These are phyloP conservation scores for Dromococcyx pavoninus DNA, from an alignment of 2,797 vertebrate species.

Conservation along the genomic window DNA sequence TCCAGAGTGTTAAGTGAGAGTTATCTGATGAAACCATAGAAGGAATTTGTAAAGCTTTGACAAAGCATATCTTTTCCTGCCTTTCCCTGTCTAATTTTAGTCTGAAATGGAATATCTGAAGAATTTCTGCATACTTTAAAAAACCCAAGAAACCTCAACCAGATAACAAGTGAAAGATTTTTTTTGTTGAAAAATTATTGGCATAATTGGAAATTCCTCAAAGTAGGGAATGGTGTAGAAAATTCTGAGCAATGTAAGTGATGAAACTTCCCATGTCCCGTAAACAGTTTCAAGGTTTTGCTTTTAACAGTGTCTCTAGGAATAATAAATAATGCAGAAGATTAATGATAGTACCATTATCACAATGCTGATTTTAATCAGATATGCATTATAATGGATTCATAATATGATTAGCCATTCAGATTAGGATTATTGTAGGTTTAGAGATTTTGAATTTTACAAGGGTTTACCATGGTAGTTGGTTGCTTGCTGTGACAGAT, in stretches of 20 bases:
- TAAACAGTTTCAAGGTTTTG: background rate
- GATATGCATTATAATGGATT: slow-evolving; percentile 50
- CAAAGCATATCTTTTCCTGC: background rate
- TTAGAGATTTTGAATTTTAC: slow-evolving; percentile 54
- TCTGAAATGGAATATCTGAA: background rate
- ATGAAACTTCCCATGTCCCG: background rate
- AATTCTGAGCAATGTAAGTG: background rate
- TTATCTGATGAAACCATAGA: background rate
- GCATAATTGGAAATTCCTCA: background rate
- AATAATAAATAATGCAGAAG: slow-evolving; percentile 24
- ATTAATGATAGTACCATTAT: slow-evolving; percentile 45
- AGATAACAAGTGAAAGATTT: background rate
- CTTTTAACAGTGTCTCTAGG: background rate
- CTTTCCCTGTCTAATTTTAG: background rate
- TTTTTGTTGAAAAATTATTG: background rate
- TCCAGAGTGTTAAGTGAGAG: background rate
- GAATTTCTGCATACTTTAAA: background rate
- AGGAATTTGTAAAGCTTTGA: background rate
- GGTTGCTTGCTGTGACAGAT: slow-evolving; percentile 49
- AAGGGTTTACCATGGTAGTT: slow-evolving; percentile 54
- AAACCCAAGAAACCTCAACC: background rate
- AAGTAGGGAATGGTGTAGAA: background rate
- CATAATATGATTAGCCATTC: slow-evolving; percentile 44
- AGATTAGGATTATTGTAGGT: slow-evolving; percentile 65
- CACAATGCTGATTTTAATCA: slow-evolving; percentile 64